phyloP scores from a whole-genome alignment of 1,140 invertebrate genomes.

The Heliconius congener region DNA sequence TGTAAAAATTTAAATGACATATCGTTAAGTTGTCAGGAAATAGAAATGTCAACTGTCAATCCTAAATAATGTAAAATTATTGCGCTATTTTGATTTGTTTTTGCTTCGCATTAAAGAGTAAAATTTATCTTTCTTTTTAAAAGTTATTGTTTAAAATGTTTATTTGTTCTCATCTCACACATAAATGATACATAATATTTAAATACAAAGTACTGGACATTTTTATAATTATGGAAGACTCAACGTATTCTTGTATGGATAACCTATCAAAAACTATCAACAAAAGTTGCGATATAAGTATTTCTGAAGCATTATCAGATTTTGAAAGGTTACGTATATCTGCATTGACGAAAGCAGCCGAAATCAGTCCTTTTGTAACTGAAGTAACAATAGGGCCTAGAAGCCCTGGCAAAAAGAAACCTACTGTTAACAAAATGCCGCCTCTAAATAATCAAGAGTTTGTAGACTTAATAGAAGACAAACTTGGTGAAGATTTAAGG shows the following conservation, averaged over 20 bases:
- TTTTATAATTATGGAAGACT: conserved; percentile 28
- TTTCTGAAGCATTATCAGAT: conserved; percentile 58
- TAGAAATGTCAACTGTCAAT: background rate
- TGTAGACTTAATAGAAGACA: conserved; percentile 60
- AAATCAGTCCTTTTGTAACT: conserved; percentile 73
- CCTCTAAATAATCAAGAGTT: conserved; percentile 40
- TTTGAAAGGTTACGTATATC: conserved; percentile 72
- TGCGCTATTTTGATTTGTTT: conserved; percentile 2
- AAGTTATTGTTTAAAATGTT: background rate
- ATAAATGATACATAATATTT: background rate
- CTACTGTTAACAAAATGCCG: background rate
- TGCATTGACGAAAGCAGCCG: conserved; percentile 74
- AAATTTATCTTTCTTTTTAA: background rate
- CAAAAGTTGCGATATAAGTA: conserved; percentile 54
- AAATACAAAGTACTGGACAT: background rate
- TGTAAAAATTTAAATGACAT: too few species aligned
- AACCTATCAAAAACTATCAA: conserved; percentile 23
- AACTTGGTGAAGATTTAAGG: conserved; percentile 60
- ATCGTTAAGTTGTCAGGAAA: too few species aligned
- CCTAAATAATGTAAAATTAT: background rate
- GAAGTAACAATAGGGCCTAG: conserved; percentile 78
- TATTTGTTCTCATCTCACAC: background rate
- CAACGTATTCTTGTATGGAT: conserved; percentile 30
- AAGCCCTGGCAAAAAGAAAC: conserved; percentile 57
- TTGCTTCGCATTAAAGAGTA: background rate